Conservation (phyloP, 2,888 invertebrate genomes). For the Agriopis aurantiaria region DNA sequence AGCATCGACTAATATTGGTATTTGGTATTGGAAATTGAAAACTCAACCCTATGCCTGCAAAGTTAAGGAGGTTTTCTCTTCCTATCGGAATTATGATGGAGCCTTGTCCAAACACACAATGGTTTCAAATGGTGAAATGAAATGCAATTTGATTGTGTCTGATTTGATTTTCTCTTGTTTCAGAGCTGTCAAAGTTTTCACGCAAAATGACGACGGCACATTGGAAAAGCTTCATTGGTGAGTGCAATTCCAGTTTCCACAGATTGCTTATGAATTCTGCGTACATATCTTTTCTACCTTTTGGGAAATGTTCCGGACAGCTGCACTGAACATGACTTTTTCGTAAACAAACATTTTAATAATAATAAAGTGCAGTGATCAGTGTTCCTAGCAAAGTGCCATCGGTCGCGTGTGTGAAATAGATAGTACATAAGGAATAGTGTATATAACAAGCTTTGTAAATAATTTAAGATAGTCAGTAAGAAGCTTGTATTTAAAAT, state of each 20-base stretch:
- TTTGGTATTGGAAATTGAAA: not conserved
- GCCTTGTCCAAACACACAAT: not conserved
- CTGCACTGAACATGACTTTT: too few species aligned
- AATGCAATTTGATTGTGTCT: slow-evolving; percentile 27
- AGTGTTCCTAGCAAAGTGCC: too few species aligned
- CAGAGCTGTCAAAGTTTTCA: slow-evolving; percentile 52
- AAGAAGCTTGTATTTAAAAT: too few species aligned
- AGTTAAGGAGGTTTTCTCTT: not conserved
- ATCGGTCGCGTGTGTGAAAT: too few species aligned
- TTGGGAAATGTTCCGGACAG: not conserved
- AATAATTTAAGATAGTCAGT: too few species aligned
- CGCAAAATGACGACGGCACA: slow-evolving; percentile 64
- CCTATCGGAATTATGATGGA: not conserved
- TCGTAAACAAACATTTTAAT: too few species aligned
- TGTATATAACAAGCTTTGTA: too few species aligned
- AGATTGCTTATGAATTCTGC: not conserved
- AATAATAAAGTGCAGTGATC: too few species aligned
- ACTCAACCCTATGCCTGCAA: not conserved
- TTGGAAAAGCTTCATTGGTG: slow-evolving; percentile 66
- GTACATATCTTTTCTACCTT: not conserved
- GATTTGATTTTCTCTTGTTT: slow-evolving; percentile 54
- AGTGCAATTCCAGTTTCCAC: slow-evolving; percentile 47
- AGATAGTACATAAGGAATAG: too few species aligned
- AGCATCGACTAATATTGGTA: slow-evolving; percentile 1
- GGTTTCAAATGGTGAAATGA: slow-evolving; percentile 17